Conservation (phyloP, 2,797 vertebrate species). For the Xiphophorus birchmanni region DNA sequence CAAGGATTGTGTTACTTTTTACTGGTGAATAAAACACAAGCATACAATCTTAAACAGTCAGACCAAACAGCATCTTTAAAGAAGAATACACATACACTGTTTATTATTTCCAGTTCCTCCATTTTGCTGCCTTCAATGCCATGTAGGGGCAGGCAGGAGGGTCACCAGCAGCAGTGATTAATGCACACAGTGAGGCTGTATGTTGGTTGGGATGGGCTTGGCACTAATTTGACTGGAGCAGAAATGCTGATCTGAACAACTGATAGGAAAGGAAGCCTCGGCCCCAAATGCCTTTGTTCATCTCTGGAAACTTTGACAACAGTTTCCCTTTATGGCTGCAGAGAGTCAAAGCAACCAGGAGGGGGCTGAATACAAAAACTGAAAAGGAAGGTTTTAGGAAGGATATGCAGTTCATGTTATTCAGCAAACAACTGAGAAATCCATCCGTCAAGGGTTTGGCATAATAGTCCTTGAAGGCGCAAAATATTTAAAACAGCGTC, state of each 20-base stretch:
- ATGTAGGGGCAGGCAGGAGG: slow-evolving; percentile 46
- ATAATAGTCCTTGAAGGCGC: neutral
- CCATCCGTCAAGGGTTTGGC: neutral
- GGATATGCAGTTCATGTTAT: neutral
- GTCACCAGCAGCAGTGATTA: slow-evolving; percentile 23
- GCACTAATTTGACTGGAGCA: slow-evolving; percentile 52
- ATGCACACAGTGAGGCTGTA: slow-evolving; percentile 43
- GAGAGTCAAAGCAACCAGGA: slow-evolving; percentile 21
- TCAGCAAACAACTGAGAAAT: neutral
- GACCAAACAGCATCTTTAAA: slow-evolving; percentile 26
- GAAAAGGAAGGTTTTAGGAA: neutral
- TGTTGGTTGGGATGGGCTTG: slow-evolving; percentile 51
- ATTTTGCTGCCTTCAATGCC: slow-evolving; percentile 28
- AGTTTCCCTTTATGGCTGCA: slow-evolving; percentile 54
- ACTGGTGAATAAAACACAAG: neutral
- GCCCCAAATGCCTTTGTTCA: slow-evolving; percentile 84
- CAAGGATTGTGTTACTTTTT: neutral
- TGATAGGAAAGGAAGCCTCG: slow-evolving; percentile 87
- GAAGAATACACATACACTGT: slow-evolving; percentile 30
- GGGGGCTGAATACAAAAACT: neutral
- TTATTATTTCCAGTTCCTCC: slow-evolving; percentile 38
- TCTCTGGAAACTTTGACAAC: slow-evolving; percentile 73
- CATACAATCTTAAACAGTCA: slow-evolving; percentile 6
- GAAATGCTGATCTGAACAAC: slow-evolving; percentile 49
- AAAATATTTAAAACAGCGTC: neutral